Percentiles rank a stretch among this genome's conserved stretches.
Conservation (phyloP, 2,888 invertebrate species). For the Pegoplata infirma region DNA sequence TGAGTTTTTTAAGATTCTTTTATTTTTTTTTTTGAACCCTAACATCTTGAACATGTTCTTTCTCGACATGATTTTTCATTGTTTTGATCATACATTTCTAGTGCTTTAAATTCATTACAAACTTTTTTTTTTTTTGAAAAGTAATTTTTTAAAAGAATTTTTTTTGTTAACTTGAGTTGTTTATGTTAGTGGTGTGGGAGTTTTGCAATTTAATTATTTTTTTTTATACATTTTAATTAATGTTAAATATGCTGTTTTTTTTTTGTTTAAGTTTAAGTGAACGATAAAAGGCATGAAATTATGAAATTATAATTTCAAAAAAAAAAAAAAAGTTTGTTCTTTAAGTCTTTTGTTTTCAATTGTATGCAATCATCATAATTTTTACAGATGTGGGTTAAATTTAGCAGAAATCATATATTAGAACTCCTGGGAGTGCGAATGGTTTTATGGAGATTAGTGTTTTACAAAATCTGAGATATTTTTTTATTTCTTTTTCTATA, state of each 20-base stretch:
- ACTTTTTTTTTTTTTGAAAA: background rate
- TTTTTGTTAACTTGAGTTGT: slow-evolving; percentile 25
- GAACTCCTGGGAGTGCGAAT: background rate
- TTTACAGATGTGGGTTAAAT: slow-evolving; percentile 32
- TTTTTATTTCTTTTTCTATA: too few species aligned
- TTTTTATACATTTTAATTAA: background rate
- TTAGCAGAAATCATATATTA: slow-evolving; percentile 2
- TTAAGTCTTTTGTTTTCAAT: slow-evolving; percentile 58
- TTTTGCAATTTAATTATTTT: slow-evolving; percentile 19
- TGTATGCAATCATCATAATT: background rate
- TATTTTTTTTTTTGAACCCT: too few species aligned
- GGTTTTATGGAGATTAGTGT: too few species aligned
- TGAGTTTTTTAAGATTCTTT: slow-evolving; percentile 33
- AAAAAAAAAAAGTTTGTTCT: slow-evolving; percentile 43
- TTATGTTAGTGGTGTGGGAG: slow-evolving; percentile 28
- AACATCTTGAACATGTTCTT: background rate
- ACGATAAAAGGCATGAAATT: background rate
- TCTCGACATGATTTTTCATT: background rate
- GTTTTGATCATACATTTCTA: background rate
- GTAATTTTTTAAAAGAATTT: background rate
- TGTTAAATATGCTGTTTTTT: background rate
- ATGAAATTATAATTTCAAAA: background rate
- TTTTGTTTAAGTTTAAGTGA: too few species aligned
- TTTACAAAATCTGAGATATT: too few species aligned
- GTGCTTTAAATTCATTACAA: too few species aligned